Percentiles rank a stretch among this genome's conserved stretches.
Evolutionary conservation across 2,113 vertebrate genomes (phyloP).

Genomic region (Maylandia zebra): DNA sequence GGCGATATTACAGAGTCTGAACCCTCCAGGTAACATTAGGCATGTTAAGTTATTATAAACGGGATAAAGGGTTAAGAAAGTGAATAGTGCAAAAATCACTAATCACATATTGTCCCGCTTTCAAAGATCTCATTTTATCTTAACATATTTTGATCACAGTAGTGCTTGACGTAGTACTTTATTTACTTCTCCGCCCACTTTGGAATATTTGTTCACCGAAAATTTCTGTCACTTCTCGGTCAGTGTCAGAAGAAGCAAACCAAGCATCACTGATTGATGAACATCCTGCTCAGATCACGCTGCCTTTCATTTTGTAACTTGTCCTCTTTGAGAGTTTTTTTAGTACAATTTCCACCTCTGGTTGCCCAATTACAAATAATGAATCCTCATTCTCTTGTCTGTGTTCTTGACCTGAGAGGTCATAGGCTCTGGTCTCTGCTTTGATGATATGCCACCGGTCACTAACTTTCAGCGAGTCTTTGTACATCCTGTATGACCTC

Average conservation of each 20-base stretch:
- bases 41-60: neutral
- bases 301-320: neutral
- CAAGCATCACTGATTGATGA: neutral
- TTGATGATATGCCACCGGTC: slow-evolving; percentile 46
- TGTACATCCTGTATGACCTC: slow-evolving; percentile 38
- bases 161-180: neutral
- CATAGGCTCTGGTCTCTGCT: slow-evolving; percentile 24
- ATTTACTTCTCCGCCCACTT: neutral
- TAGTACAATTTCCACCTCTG: neutral
- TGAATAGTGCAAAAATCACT: neutral
- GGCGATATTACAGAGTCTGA: slow-evolving; percentile 77
- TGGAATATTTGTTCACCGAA: neutral
- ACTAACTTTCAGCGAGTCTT: slow-evolving; percentile 38
- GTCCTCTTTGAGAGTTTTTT: neutral
- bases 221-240: neutral
- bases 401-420: slow-evolving; percentile 31
- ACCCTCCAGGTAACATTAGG: slow-evolving; percentile 51
- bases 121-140: neutral
- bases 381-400: slow-evolving; percentile 30
- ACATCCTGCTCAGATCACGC: neutral
- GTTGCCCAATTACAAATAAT: slow-evolving; percentile 56
- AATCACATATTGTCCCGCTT: neutral
- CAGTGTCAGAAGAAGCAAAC: neutral
- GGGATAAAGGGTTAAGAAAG: neutral
- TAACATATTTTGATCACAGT: neutral